Conservation (phyloP, 2,888 invertebrate genomes). For the Anorthoa munda region DNA sequence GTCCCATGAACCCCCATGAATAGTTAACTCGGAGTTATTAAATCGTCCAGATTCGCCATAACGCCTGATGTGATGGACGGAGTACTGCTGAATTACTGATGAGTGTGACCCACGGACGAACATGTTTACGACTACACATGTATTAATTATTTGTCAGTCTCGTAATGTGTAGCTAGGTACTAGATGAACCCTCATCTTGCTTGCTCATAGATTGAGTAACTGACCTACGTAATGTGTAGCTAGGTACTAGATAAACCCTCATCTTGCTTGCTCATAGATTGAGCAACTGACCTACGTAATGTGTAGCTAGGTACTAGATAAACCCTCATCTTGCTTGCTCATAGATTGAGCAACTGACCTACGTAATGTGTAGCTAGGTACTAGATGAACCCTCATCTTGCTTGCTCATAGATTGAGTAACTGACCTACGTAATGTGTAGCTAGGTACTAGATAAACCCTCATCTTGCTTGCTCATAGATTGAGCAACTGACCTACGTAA, state of each 20-base stretch:
- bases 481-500: not conserved
- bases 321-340: not conserved
- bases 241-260: too few relatives aligned
- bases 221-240: too few relatives aligned
- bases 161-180: not conserved
- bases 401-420: not conserved
- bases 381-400: too few relatives aligned
- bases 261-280: not conserved
- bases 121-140: conserved; percentile 13
- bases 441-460: too few relatives aligned
- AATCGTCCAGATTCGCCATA: conserved; percentile 6
- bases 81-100: conserved; percentile 33
- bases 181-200: not conserved
- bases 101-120: conserved; percentile 2
- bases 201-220: too few relatives aligned
- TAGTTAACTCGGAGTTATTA: conserved; percentile 32
- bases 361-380: too few relatives aligned
- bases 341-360: not conserved
- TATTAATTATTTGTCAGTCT: conserved; percentile 20
- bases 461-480: not conserved
- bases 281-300: not conserved
- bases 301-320: too few relatives aligned
- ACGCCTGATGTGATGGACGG: conserved; percentile 1
- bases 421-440: too few relatives aligned
- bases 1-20: conserved; percentile 15